Evolutionary conservation across 2,113 vertebrate genomes (phyloP), one percentile per base, ranked within the genome.

Genomic region (Pygoscelis adeliae): DNA sequence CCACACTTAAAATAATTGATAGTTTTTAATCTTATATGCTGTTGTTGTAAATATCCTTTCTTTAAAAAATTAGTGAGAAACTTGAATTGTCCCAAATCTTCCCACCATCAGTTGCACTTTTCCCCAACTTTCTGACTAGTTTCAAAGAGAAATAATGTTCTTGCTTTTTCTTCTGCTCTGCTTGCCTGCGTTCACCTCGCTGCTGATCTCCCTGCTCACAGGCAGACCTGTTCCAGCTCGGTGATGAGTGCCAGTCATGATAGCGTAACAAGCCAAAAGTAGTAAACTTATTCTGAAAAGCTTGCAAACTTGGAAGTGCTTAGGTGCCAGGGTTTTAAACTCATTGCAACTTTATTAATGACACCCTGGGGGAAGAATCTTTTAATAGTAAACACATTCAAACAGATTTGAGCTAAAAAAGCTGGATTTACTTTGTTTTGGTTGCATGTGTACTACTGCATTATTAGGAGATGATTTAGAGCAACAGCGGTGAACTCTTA

Each of bases 311-410:
- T 94, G 94, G 94, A 96, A 69, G 44, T 72, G 56, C 70, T 81
- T 79, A 47, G 52, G 56, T 92, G 87, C 87, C 85, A 96, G 76
- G 80, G 65, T 73, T 89, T 96, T 95, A 92, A 96, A 83, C 55
- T 94, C 58, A 2, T 77, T 97, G 94, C 67, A 90, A 61, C 86
- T 95, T 91, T 91, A 89, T 94, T 96, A 97, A 97, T 74, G 96
- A 96, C n/a, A 88, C 69, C 96, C 93, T 80, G 70, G 66, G 88
- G 95, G 63, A 67, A 94, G 71, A 91, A 78, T 95, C 92, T 94
- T 96, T 96, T 90, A 92, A 91, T 87, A 94, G 86, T 83, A 97
- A 96, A 91, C 53, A 78, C 11, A 82, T 90, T 95, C 13, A 29
- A 67, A 89, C 38, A 84, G 38, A 44, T 92, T 96, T 94, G 93